A percentile compares a stretch with the other conserved stretches of the same genome.
phyloP scores from a whole-genome alignment of 2,797 vertebrate genomes.

The Rhynchotus rufescens region DNA sequence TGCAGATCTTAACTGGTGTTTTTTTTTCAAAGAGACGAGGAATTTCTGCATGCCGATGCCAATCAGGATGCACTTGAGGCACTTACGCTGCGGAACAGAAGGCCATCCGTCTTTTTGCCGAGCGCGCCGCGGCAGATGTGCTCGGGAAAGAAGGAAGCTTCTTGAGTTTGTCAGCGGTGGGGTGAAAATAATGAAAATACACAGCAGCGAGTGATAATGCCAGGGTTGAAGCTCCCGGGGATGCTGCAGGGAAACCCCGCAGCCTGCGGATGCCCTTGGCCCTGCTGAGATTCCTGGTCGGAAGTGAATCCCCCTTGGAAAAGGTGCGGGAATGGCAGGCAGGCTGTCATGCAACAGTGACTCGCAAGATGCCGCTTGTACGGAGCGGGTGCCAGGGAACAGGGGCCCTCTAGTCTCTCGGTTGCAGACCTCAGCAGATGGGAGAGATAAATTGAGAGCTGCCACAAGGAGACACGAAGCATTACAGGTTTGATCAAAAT shows the following conservation, averaged over 20 bases:
- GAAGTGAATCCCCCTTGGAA: background rate
- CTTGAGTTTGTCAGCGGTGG: constrained; percentile 1
- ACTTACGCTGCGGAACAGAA: constrained; percentile 34
- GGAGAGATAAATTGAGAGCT: constrained; percentile 36
- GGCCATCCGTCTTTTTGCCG: constrained; percentile 37
- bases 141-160: constrained; percentile 14
- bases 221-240: background rate
- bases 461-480: background rate
- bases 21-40: constrained; percentile 32
- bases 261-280: background rate
- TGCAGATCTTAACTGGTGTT: constrained; percentile 4
- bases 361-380: background rate
- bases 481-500: constrained; percentile 17
- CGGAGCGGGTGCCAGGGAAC: background rate
- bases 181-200: background rate
- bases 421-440: background rate
- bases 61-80: constrained; percentile 61
- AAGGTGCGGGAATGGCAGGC: background rate
- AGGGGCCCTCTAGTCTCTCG: background rate
- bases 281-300: background rate
- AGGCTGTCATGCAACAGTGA: background rate
- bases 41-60: constrained; percentile 61
- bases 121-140: constrained; percentile 39
- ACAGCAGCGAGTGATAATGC: background rate
- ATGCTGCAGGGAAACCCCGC: constrained; percentile 28